Base-by-base conservation (phyloP, 2,797 vertebrate species). In the Myotis pilosus region DNA sequence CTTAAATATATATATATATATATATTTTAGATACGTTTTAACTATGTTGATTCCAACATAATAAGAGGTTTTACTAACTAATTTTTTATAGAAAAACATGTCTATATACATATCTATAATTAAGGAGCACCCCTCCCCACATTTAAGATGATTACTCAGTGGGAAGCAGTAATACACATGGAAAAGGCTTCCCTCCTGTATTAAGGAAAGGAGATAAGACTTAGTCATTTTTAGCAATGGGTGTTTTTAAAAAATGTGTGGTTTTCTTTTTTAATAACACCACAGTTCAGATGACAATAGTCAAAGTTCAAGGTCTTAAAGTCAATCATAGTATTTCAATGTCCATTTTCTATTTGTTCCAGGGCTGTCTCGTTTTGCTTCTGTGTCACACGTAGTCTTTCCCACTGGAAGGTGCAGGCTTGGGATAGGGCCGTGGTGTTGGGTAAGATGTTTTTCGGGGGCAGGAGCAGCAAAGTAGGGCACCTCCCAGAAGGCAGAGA, bases 331-430 rank as follows among this genome's bases (percentile, higher is more conserved):
- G 81, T 84, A 94, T 97, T 92, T 96, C 97, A 92, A 76, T 41
- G 96, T 97, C 91, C 94, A 95, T 95, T 98, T 96, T 95, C 74
- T 23, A 51, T 89, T 69, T 78, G 53, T 95, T 95, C 55, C 96
- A 84, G 41, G 62, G 47, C 76, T 3, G 5, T 88, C 19, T 97
- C 89, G 74, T 92, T 74, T 91, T 41, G 87, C 62, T 64, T 87
- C 68, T 81, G 15, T 87, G 69, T 98, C 98, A 99, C 98, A 99
- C 98, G 0, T 99, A 99, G 98, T 99, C 98, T 91, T 98, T 99
- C 94, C 98, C 98, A 5, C 97, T 96, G 60, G 98, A 98, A 82
- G 97, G 96, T 74, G 97, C 96, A 22, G 97, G 97, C 93, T 98
- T 98, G 2, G 98, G 98, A 89, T 98, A 98, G 44, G 98, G 96